phyloP scores from a whole-genome alignment of 2,888 invertebrate genomes.

The Strigamia transsilvanica region DNA sequence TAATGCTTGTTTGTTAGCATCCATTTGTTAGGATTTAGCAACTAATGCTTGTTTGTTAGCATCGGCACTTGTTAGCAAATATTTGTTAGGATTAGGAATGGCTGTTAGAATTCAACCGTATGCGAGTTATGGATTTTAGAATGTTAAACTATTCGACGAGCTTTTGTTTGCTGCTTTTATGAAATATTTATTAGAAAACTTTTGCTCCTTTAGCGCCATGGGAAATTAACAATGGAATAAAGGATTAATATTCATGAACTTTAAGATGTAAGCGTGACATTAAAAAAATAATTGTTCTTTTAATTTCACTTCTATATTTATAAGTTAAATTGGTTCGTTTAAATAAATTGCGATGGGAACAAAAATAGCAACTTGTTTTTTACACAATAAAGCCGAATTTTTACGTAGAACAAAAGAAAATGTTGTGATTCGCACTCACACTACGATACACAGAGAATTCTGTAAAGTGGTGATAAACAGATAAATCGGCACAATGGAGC shows the following conservation, averaged over 20 bases:
- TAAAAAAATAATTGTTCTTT: background rate
- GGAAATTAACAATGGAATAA: background rate
- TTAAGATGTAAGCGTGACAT: background rate
- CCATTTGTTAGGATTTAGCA: background rate
- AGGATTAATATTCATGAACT: background rate
- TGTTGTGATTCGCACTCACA: no score
- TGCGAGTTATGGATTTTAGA: no score
- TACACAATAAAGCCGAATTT: no score
- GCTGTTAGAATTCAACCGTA: no score
- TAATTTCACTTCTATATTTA: no score
- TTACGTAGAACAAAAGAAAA: no score
- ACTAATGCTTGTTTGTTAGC: background rate
- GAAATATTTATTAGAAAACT: background rate
- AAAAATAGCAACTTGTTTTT: no score
- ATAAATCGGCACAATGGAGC: no score
- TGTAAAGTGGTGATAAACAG: no score
- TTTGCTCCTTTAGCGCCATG: background rate
- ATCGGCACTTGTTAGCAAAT: background rate
- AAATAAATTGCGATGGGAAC: no score
- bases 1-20: background rate
- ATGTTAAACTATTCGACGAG: background rate
- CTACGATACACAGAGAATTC: no score
- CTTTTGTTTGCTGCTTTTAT: background rate
- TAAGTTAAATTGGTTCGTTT: no score
- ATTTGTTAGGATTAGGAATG: background rate